Evolutionary conservation across 2,797 vertebrate genomes (phyloP).

Genomic region (Dryobates pubescens): DNA sequence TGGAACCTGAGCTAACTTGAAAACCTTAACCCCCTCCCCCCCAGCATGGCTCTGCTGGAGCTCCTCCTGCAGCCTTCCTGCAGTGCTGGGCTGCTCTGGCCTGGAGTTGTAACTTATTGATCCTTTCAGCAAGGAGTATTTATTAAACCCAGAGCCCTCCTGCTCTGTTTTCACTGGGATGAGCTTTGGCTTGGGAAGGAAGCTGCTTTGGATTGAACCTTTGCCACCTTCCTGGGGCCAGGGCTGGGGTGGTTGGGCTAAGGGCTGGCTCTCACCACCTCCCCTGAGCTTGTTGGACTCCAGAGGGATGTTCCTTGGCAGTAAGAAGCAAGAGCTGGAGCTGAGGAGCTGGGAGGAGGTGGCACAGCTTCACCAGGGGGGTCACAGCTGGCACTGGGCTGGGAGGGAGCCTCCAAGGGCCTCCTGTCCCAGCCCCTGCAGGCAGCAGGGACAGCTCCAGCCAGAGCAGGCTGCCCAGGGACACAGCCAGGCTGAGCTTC

Average conservation of each 20-base stretch:
- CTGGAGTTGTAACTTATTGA: slow-evolving; percentile 68
- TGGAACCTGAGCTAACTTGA: slow-evolving; percentile 29
- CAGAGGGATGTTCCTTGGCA: background rate
- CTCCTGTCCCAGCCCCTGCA: too few relatives aligned
- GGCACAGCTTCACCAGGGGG: too few relatives aligned
- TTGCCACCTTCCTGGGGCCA: background rate
- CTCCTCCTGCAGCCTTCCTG: slow-evolving; percentile 43
- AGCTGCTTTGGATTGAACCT: background rate
- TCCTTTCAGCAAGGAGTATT: slow-evolving; percentile 50
- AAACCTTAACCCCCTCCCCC: background rate
- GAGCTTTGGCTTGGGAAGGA: background rate
- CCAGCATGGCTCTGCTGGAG: background rate
- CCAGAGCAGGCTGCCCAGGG: too few relatives aligned
- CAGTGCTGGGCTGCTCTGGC: slow-evolving; percentile 43
- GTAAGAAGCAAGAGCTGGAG: background rate
- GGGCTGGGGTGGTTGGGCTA: background rate
- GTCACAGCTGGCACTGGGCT: too few relatives aligned
- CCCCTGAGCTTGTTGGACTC: background rate
- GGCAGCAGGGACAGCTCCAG: too few relatives aligned
- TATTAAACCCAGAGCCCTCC: slow-evolving; percentile 23
- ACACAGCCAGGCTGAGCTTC: too few relatives aligned
- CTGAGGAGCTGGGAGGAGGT: background rate
- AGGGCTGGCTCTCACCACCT: background rate
- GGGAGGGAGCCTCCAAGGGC: too few relatives aligned
- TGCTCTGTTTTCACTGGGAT: background rate